Evolutionary conservation across 2,113 vertebrate species (phyloP), one percentile per base, ranked within the genome.

Genomic region (Oceanites oceanicus): DNA sequence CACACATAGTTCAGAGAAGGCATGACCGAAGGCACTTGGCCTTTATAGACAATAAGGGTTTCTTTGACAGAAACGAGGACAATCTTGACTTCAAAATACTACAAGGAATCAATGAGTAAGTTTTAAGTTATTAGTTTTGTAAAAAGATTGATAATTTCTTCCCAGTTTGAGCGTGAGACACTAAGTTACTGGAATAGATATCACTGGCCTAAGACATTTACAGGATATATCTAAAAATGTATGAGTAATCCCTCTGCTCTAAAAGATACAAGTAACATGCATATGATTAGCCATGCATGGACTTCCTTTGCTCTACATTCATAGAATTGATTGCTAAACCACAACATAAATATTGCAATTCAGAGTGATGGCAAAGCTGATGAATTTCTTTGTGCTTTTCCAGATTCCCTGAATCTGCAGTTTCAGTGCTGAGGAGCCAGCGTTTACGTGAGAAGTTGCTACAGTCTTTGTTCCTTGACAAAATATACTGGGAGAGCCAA

Each of bases 401-500:
- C 96, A 99, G 99, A 97, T 98, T 99, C 94, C 99, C 99, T 6
- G 98, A 99, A 91, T 98, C 97, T 91, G 98, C 99, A 13, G 96
- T 99, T 97, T 98, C 98, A 29, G 98, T 99, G 90, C 92, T 99
- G 98, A 99, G 94, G 96, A 99, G 98, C 96, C 98, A 98, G 47
- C 98, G 65, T 95, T 98, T 99, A 88, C 98, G 99, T 79, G 98
- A 99, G 97, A 99, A 98, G 73, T 99, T 99, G 56, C 99, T 99
- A 27, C 99, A 99, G 97, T 99, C 99, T 58, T 98, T 99, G 68
- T 99, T 99, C 96, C 98, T 99, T 94, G 99, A 99, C 93, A 98
- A 98, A 97, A 98, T 98, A 52, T 99, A 99, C 86, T 99, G 99
- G 99, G 99, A 99, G 84, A 99, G 99, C 96, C 99, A 99, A 97